These are phyloP conservation scores for Danio rerio DNA, from an alignment of 2,113 vertebrate species.

Conservation along the genomic window GRCz12tu NC_133177.1:18733501-18734000, in stretches of 20 bases:
- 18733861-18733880: background rate
- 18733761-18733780: slow-evolving; percentile 13
- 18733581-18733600: slow-evolving; percentile 26
- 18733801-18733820: slow-evolving; percentile 25
- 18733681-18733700: slow-evolving; percentile 31
- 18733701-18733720: slow-evolving; percentile 48
- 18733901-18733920: slow-evolving; percentile 20
- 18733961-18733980: slow-evolving; percentile 1
- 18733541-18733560: slow-evolving; percentile 3
- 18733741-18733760: slow-evolving; percentile 43
- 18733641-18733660: slow-evolving; percentile 31
- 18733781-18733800: slow-evolving; percentile 33
- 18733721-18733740: slow-evolving; percentile 35
- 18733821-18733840: slow-evolving; percentile 13
- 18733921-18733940: slow-evolving; percentile 11
- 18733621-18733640: slow-evolving; percentile 43
- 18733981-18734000: background rate
- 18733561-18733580: background rate
- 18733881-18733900: background rate
- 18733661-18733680: slow-evolving; percentile 41
- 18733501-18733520: background rate
- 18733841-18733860: slow-evolving; percentile 12
- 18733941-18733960: background rate
- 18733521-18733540: background rate
- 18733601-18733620: slow-evolving; percentile 21